phyloP scores from a whole-genome alignment of 2,888 invertebrate genomes.

The Sesia apiformis region DNA sequence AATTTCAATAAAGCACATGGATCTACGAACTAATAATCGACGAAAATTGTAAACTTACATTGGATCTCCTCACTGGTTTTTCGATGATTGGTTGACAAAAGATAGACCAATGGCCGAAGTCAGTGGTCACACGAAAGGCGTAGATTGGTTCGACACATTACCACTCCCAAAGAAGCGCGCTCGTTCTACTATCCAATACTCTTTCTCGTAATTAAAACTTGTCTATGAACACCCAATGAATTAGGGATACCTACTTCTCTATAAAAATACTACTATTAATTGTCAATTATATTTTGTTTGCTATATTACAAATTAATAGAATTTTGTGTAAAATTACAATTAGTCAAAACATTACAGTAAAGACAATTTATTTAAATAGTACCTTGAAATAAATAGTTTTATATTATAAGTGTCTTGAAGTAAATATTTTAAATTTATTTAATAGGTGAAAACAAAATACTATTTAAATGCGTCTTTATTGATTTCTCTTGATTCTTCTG shows the following conservation, averaged over 20 bases:
- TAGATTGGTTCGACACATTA: constrained; percentile 78
- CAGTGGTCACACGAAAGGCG: constrained; percentile 83
- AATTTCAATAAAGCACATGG: neutral
- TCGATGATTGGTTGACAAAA: constrained; percentile 92
- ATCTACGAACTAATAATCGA: constrained; percentile 32
- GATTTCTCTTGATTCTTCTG: no score
- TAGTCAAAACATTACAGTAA: no score
- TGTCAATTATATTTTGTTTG: no score
- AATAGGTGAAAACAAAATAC: no score
- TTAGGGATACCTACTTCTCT: neutral
- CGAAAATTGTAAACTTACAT: constrained; percentile 68
- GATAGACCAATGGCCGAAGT: constrained; percentile 90
- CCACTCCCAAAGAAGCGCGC: constrained; percentile 77
- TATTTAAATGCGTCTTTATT: no score
- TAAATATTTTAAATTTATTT: no score
- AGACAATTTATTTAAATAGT: no score
- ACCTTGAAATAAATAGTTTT: no score
- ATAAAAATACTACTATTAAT: no score
- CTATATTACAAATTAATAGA: no score
- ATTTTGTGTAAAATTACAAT: no score
- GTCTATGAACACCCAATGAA: constrained; percentile 37
- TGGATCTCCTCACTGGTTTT: constrained; percentile 78
- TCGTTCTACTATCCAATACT: constrained; percentile 50
- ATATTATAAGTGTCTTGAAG: no score
- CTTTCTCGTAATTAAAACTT: constrained; percentile 58